A percentile compares a stretch with the other conserved stretches of the same genome.
Evolutionary conservation across 2,797 vertebrate genomes (phyloP).

Genomic region (Monodelphis domestica): DNA sequence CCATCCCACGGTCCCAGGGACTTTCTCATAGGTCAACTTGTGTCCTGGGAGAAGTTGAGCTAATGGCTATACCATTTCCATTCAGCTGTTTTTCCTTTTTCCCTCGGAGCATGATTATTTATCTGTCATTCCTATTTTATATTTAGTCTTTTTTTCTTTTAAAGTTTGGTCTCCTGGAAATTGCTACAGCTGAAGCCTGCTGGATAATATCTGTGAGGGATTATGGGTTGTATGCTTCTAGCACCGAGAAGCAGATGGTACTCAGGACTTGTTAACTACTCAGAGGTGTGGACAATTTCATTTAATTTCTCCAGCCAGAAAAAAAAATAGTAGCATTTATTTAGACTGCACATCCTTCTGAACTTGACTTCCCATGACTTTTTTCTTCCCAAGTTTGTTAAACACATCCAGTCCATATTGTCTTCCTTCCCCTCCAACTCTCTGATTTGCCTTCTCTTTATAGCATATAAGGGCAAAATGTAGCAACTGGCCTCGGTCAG

Average conservation of each 20-base stretch:
- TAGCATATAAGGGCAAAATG: no score
- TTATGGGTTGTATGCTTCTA: neutral
- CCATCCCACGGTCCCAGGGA: neutral
- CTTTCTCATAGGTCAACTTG: slow-evolving; percentile 37
- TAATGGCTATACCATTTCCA: slow-evolving; percentile 28
- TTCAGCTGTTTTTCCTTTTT: neutral
- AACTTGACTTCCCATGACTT: neutral
- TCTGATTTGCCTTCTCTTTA: neutral
- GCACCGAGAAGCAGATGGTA: slow-evolving; percentile 27
- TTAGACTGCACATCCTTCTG: neutral
- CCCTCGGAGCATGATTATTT: neutral
- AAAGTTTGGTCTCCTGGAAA: neutral
- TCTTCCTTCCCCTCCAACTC: neutral
- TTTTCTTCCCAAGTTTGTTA: neutral
- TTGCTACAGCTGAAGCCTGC: neutral
- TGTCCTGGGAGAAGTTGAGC: slow-evolving; percentile 18
- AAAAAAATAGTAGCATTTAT: neutral
- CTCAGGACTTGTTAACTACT: slow-evolving; percentile 24
- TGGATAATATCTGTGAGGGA: neutral
- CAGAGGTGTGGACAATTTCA: neutral
- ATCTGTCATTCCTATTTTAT: slow-evolving; percentile 17
- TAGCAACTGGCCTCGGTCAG: neutral
- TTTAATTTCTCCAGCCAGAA: slow-evolving; percentile 8
- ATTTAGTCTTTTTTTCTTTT: neutral
- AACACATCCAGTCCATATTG: neutral